Conservation (phyloP, 1,140 invertebrate species). For the Ylistrum balloti region DNA sequence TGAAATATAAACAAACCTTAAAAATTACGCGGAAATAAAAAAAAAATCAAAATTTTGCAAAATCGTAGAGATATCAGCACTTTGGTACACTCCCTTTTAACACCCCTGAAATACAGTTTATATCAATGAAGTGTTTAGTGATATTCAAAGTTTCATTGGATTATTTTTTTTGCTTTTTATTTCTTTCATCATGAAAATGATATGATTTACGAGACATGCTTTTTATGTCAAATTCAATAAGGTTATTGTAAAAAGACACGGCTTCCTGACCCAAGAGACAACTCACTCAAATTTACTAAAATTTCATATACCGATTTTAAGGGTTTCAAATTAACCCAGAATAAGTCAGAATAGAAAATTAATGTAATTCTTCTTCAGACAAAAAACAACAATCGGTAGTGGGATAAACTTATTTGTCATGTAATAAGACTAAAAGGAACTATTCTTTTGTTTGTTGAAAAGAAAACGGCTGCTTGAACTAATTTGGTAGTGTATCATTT, state of each 20-base stretch:
- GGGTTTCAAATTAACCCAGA: neutral
- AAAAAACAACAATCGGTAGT: conserved; percentile 24
- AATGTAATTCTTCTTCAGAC: conserved; percentile 3
- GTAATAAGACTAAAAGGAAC: neutral
- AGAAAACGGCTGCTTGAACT: neutral
- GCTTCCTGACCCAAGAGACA: neutral
- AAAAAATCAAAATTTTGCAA: neutral
- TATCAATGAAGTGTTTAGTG: neutral
- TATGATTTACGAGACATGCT: neutral
- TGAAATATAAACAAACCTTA: no score
- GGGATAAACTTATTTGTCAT: neutral
- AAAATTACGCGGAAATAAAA: no score
- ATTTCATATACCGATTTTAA: neutral
- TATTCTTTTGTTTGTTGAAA: conserved; percentile 27
- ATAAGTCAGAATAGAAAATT: neutral
- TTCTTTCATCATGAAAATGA: conserved; percentile 27
- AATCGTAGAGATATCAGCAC: neutral
- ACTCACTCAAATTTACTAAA: neutral
- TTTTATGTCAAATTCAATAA: neutral
- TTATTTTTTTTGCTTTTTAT: neutral
- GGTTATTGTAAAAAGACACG: neutral
- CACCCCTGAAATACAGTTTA: neutral
- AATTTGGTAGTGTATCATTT: neutral
- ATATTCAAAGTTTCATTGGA: conserved; percentile 2
- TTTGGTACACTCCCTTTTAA: neutral